Percentiles rank a stretch among this genome's conserved stretches.
Conservation (phyloP, 2,888 invertebrate species). For the Xestoiulus laeticollis region DNA sequence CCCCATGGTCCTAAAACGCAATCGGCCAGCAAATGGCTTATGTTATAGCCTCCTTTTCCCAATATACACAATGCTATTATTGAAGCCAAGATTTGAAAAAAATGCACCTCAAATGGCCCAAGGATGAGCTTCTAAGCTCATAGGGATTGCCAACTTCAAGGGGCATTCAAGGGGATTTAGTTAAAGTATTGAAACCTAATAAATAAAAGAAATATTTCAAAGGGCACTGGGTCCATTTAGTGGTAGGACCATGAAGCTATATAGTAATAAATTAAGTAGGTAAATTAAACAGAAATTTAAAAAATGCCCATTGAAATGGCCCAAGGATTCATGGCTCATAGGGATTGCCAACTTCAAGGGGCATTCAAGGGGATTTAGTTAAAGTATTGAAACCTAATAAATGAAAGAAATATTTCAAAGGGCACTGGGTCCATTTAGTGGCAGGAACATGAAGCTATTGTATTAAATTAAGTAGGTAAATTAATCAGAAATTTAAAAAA, state of each 20-base stretch:
- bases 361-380: background rate
- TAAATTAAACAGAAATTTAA: too few relatives aligned
- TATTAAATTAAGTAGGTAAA: too few relatives aligned
- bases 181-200: background rate
- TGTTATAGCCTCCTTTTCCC: constrained; percentile 19
- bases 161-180: background rate
- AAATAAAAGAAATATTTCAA: too few relatives aligned
- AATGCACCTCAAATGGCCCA: background rate
- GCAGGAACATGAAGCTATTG: too few relatives aligned
- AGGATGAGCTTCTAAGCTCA: background rate
- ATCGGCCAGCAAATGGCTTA: constrained; percentile 18
- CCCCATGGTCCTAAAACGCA: constrained; percentile 9
- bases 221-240: too few relatives aligned
- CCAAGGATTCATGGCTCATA: background rate
- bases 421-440: too few relatives aligned
- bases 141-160: background rate
- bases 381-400: background rate
- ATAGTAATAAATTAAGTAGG: too few relatives aligned
- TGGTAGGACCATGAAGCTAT: too few relatives aligned
- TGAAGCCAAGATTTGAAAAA: background rate
- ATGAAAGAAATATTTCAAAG: too few relatives aligned
- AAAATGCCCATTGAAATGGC: background rate
- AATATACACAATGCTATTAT: constrained; percentile 23
- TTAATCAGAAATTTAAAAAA: too few relatives aligned
- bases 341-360: background rate